Percentiles rank a stretch among this genome's conserved stretches.
Evolutionary conservation across 2,113 vertebrate genomes (phyloP).

Genomic region (Dipodomys merriami): DNA sequence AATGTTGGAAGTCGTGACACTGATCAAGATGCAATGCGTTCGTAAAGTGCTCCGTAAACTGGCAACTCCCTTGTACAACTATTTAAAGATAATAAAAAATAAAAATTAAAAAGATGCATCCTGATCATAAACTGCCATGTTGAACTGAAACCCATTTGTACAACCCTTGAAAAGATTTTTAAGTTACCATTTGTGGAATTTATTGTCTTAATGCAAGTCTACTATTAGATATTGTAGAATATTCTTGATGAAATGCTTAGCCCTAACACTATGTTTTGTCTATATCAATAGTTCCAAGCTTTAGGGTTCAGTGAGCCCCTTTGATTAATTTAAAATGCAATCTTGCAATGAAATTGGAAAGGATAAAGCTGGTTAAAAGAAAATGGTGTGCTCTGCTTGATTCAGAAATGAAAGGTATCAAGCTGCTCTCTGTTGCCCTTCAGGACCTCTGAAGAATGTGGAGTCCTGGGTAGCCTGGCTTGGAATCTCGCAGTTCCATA

Average conservation of each 20-base stretch:
- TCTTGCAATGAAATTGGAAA: slow-evolving; percentile 10
- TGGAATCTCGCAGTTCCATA: neutral
- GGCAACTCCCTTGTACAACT: too few species aligned
- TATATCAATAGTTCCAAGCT: neutral
- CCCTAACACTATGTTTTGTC: neutral
- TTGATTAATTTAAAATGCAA: slow-evolving; percentile 13
- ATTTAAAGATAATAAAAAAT: too few species aligned
- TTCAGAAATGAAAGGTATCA: neutral
- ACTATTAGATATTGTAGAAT: neutral
- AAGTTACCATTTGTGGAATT: neutral
- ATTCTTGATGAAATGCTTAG: neutral
- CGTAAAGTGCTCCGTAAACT: too few species aligned
- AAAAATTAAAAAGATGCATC: too few species aligned
- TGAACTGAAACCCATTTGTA: too few species aligned
- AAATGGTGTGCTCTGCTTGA: neutral
- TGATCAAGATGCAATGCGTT: too few species aligned
- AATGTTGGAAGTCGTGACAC: too few species aligned
- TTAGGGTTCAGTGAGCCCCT: neutral
- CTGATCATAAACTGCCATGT: too few species aligned
- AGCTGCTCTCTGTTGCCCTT: neutral
- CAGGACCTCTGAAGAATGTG: neutral
- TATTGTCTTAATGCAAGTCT: neutral
- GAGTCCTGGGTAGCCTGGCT: neutral
- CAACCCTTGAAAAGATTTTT: neutral
- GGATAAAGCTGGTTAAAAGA: neutral